phyloP scores from a whole-genome alignment of 2,888 invertebrate genomes.

The Myathropa florea region DNA sequence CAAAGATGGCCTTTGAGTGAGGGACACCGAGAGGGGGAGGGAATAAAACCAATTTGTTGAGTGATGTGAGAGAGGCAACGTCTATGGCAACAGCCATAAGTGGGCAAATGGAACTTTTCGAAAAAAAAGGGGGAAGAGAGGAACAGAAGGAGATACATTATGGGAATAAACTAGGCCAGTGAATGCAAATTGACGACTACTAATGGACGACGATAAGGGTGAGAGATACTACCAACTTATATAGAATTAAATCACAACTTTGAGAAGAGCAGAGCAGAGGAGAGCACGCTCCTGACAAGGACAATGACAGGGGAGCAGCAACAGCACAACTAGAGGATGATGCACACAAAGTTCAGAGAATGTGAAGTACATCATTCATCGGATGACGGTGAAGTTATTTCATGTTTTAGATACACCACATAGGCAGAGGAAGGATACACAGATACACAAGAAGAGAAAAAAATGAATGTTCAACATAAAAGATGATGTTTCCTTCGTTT shows the following conservation, averaged over 20 bases:
- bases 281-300: conserved; percentile 5
- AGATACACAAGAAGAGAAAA: background rate
- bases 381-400: conserved; percentile 21
- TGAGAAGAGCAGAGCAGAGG: no score
- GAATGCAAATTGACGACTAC: conserved; percentile 65
- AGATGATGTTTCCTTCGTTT: background rate
- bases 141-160: conserved; percentile 22
- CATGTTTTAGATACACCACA: background rate
- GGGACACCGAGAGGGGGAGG: background rate
- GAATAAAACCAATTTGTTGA: conserved; percentile 37
- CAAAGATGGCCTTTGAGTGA: background rate
- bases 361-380: conserved; percentile 28
- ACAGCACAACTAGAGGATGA: background rate
- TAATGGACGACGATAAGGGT: conserved; percentile 43
- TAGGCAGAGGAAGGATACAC: background rate
- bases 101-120: conserved; percentile 55
- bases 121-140: background rate
- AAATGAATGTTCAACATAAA: background rate
- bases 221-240: background rate
- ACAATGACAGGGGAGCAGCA: background rate
- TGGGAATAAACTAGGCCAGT: conserved; percentile 58
- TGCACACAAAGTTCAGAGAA: conserved; percentile 10
- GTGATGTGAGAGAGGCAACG: conserved; percentile 2
- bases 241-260: conserved; percentile 24
- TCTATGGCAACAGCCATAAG: conserved; percentile 22